Percentiles rank a stretch among this genome's conserved stretches.
Conservation (phyloP, 2,113 vertebrate genomes). For the Panthera tigris region DNA sequence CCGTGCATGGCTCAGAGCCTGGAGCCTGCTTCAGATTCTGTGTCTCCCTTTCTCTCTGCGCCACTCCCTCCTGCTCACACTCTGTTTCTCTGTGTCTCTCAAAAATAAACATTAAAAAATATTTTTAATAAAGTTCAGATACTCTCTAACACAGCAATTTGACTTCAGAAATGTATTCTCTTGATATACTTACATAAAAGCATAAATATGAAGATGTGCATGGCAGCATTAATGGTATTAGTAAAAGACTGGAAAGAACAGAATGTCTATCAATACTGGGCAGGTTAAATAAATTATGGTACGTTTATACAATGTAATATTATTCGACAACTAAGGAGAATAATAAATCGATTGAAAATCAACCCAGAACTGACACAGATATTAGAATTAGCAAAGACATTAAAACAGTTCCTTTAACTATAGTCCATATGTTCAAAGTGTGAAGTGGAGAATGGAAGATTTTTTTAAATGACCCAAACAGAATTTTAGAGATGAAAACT, state of each 20-base stretch:
- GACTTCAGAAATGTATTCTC: background rate
- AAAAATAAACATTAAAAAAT: background rate
- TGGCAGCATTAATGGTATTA: background rate
- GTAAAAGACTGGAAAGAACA: background rate
- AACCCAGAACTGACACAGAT: background rate
- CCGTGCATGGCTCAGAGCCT: too few species aligned
- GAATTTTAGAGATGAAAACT: background rate
- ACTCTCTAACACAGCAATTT: background rate
- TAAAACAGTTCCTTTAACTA: background rate
- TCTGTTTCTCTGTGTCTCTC: too few species aligned
- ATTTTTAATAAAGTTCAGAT: background rate
- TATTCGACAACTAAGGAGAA: background rate
- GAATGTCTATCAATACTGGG: background rate
- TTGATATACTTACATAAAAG: background rate
- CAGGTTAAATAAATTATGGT: background rate
- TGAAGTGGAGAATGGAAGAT: background rate
- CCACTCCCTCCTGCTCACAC: too few species aligned
- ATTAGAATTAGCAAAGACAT: background rate
- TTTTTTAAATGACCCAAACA: background rate
- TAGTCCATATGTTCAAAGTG: background rate
- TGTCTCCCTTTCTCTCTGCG: too few species aligned
- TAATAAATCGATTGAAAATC: constrained; percentile 12
- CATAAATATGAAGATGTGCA: background rate
- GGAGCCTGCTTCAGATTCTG: too few species aligned
- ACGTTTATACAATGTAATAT: background rate